A percentile compares a stretch with the other conserved stretches of the same genome.
Conservation (phyloP, 2,113 vertebrate species). For the Rafetus swinhoei region DNA sequence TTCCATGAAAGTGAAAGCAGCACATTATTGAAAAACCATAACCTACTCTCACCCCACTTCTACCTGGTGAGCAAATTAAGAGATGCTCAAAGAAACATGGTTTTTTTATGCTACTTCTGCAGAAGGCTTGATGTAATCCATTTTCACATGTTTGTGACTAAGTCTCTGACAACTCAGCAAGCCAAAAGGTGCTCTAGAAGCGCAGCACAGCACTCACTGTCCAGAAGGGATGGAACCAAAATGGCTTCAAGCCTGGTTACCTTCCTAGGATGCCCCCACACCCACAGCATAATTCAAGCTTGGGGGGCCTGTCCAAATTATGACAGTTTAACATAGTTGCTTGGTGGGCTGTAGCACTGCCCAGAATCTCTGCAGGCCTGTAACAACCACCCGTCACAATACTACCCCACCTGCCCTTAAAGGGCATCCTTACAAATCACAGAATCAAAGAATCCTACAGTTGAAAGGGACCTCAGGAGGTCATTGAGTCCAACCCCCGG, state of each 20-base stretch:
- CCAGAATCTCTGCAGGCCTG: not conserved
- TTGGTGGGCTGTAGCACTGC: not conserved
- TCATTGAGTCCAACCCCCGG: too few species aligned
- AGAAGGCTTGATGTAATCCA: not conserved
- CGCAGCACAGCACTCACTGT: not conserved
- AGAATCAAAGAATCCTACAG: too few species aligned
- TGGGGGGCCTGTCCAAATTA: not conserved
- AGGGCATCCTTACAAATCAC: too few species aligned
- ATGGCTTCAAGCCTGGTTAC: not conserved
- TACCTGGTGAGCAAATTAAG: not conserved
- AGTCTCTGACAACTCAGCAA: not conserved
- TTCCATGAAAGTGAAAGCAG: not conserved
- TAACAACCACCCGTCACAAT: not conserved
- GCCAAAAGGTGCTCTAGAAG: not conserved
- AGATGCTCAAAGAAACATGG: too few species aligned
- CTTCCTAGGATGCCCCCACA: not conserved
- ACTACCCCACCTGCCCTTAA: not conserved
- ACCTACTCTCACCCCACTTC: too few species aligned
- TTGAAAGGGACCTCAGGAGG: too few species aligned
- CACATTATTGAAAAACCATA: not conserved
- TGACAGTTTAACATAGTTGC: not conserved
- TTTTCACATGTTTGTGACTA: not conserved
- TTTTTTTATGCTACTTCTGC: not conserved
- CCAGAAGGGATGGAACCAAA: not conserved
- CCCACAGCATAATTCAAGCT: not conserved